phyloP scores from a whole-genome alignment of 2,113 vertebrate genomes.

The Actenoides hombroni region DNA sequence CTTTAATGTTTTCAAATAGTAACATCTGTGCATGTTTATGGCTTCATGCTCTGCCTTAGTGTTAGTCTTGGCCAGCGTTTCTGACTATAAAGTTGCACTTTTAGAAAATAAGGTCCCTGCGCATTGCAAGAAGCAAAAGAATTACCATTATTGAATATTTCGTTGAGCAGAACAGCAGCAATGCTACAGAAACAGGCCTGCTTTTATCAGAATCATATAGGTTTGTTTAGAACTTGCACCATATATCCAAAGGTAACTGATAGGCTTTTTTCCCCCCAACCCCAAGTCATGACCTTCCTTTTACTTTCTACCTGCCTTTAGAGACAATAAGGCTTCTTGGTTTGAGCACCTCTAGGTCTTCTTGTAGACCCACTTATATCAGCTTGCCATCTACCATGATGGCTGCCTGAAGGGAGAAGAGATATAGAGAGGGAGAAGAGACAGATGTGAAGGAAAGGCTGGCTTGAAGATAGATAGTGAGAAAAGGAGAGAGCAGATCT shows the following conservation, averaged over 20 bases:
- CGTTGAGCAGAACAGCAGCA: background rate
- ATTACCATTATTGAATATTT: background rate
- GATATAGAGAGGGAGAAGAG: background rate
- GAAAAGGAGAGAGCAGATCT: background rate
- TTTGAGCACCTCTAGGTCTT: background rate
- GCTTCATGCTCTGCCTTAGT: constrained; percentile 6
- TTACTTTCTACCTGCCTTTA: background rate
- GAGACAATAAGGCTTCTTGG: background rate
- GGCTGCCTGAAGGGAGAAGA: background rate
- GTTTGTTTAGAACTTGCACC: background rate
- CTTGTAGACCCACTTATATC: background rate
- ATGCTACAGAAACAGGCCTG: background rate
- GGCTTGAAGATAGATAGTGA: background rate
- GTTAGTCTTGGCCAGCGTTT: background rate
- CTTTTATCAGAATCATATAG: background rate
- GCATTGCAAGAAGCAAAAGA: background rate
- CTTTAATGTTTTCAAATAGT: constrained; percentile 53
- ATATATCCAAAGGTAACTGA: background rate
- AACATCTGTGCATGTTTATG: constrained; percentile 59
- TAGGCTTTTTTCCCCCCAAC: accelerated
- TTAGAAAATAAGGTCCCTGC: background rate
- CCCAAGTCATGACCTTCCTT: background rate
- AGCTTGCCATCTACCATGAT: background rate
- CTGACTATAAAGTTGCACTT: background rate
- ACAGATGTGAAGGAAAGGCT: background rate